Base-by-base conservation (phyloP, 2,888 invertebrate genomes). In the Chymomyza caudatula region DNA sequence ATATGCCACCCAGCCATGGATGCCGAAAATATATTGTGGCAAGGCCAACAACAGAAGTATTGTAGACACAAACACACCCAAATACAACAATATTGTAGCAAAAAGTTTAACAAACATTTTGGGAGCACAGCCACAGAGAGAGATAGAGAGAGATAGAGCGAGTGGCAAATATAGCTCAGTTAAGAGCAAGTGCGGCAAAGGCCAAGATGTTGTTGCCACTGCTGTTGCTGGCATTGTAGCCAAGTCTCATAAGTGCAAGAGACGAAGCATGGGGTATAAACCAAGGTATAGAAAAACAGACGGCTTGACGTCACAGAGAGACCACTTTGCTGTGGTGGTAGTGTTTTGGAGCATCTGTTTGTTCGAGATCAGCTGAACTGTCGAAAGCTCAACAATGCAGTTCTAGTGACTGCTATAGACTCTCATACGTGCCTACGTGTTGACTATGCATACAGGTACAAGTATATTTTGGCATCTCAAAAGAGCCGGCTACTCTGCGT, bases 61-160 rank as follows among this genome's bases (percentile, higher is more conserved):
- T 11, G 5, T 11, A 11, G 6, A 29, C 29, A 29, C 29, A 29
- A 4, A 29, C 11, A 37, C 29, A 37, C 5, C 8, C 29, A 37
- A 25, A 37, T 11, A 37, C 29, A 37, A 37, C 29, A 37, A 11
- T 37, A 37, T 37, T 37, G 29, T 67, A 66, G 63, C 74, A 78
- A 66, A 37, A 64, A 53, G 74, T 73, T 71, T 68, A 67, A 73
- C 68, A 71, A 71, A 71, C 68, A 73, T 67, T 73, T 62, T 54
- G 54, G 6, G 60, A n/a, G 20, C 29, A 51, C 52, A 42, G n/a
- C 15, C 44, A 55, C 37, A 22, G 20, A 23, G 53, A 43, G 22
- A 23, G 43, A 2, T 44, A 22, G 20, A 23, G 53, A 43, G 22
- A 23, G 43, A 2, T 44, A 4, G 29, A 17, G 11, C 19, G 37